Percentiles rank a stretch among this genome's conserved stretches.
Conservation (phyloP, 2,797 vertebrate species). For the Melanotaenia pygmaea region DNA sequence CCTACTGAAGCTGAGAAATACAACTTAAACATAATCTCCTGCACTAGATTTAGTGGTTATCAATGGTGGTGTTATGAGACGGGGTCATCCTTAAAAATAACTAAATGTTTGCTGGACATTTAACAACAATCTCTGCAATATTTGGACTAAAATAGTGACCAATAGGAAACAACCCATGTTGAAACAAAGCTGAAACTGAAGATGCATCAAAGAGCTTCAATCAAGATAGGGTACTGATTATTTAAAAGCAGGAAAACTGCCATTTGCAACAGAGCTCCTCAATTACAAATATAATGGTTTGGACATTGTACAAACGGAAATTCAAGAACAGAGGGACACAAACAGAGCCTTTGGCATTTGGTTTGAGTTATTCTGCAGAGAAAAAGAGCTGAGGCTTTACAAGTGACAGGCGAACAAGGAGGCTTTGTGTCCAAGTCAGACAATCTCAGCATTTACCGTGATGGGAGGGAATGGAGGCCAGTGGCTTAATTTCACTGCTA, state of each 20-base stretch:
- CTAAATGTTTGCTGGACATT: neutral
- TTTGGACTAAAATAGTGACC: neutral
- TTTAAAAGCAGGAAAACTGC: neutral
- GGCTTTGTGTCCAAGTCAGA: conserved; percentile 65
- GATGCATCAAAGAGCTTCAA: neutral
- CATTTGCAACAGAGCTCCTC: conserved; percentile 12
- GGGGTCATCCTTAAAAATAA: too few relatives aligned
- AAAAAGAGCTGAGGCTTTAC: conserved; percentile 58
- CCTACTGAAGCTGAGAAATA: neutral
- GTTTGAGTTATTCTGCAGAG: conserved; percentile 26
- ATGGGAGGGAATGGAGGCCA: conserved; percentile 25
- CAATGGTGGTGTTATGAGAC: too few relatives aligned
- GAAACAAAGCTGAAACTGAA: neutral
- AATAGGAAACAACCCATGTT: too few relatives aligned
- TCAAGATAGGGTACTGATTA: neutral
- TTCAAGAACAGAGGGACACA: conserved; percentile 35
- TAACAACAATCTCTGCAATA: neutral
- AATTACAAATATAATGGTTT: conserved; percentile 43
- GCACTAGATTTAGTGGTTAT: too few relatives aligned
- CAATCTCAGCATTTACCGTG: conserved; percentile 63
- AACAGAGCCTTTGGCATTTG: conserved; percentile 32
- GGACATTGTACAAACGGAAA: conserved; percentile 40
- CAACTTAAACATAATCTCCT: neutral
- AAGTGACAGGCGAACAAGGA: conserved; percentile 46
- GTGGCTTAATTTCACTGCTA: conserved; percentile 11